Base-by-base conservation (phyloP, 2,888 invertebrate genomes). In the Limenitis camilla region DNA sequence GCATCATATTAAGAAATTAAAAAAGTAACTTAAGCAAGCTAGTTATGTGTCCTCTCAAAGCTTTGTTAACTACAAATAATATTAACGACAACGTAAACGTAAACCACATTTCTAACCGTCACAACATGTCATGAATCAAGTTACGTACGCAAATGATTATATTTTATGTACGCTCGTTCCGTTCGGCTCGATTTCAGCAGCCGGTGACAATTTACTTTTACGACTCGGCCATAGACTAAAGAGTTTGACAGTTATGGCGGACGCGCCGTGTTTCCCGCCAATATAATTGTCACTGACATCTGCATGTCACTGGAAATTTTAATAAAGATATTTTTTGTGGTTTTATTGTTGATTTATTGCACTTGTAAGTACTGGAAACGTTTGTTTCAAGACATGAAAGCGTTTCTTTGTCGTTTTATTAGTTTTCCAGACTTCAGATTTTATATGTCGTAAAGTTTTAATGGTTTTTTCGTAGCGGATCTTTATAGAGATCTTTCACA, bases 141-240 rank as follows among this genome's bases (percentile, higher is more conserved):
- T 53, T 53, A n/a, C 39, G 45, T 56, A 54, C 60, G 58, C 56
- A 61, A 64, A 60, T 61, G 62, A 66, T 66, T 65, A 66, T 63
- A 61, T 67, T 78, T 80, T 77, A 74, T 76, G 74, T 69, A 74
- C 73, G 73, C 73, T 72, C 72, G 65, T 60, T 61, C 67, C 66
- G 67, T 63, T 66, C 69, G 65, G 70, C 69, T 69, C 72, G 42
- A 64, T 76, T 76, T 72, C 76, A 76, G 70, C 87, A 87, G 81
- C 79, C 83, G 87, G 86, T 75, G 84, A 83, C 87, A 78, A 82
- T 87, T 83, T 79, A 81, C 67, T 87, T 87, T 87, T 81, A 87
- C 83, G 87, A 87, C 70, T 66, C 68, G 71, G 66, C 77, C 76
- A 67, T 76, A 75, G 76, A 76, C 78, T 75, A 85, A 87, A 86